Conservation (phyloP, 92 coral and sea anemone genomes). For the Phenganax stokvisi region DNA sequence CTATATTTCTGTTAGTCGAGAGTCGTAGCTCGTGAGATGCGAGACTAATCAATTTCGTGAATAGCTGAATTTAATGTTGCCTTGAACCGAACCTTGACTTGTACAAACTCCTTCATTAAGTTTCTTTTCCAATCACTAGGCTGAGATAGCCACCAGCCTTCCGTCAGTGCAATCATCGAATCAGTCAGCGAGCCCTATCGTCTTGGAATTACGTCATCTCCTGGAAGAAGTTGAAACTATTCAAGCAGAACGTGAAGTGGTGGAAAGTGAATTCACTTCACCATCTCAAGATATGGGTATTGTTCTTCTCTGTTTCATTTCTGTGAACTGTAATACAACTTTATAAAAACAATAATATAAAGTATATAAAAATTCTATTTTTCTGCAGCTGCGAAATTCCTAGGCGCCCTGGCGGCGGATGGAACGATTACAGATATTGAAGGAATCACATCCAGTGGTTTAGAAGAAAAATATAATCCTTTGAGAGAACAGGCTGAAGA, state of each 20-base stretch:
- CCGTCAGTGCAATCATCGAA: conserved; percentile 73
- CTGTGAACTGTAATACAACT: background rate
- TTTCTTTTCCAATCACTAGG: conserved; percentile 39
- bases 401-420: conserved; percentile 95
- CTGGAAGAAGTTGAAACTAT: conserved; percentile 81
- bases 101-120: too few species aligned
- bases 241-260: conserved; percentile 73
- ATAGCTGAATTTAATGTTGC: too few species aligned
- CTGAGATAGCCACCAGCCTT: conserved; percentile 72
- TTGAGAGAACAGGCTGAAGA: conserved; percentile 65
- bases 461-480: conserved; percentile 65
- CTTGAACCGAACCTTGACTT: too few species aligned
- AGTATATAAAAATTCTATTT: too few species aligned
- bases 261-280: conserved; percentile 76
- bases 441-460: conserved; percentile 66
- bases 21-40: too few species aligned
- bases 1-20: too few species aligned
- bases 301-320: background rate
- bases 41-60: background rate
- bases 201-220: conserved; percentile 69
- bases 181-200: conserved; percentile 70
- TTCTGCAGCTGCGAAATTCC: conserved; percentile 72
- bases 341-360: too few species aligned
- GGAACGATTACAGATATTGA: conserved; percentile 85
- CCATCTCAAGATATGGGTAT: conserved; percentile 91